Conservation (phyloP, 1,140 invertebrate genomes). For the Dreissena polymorpha region DNA sequence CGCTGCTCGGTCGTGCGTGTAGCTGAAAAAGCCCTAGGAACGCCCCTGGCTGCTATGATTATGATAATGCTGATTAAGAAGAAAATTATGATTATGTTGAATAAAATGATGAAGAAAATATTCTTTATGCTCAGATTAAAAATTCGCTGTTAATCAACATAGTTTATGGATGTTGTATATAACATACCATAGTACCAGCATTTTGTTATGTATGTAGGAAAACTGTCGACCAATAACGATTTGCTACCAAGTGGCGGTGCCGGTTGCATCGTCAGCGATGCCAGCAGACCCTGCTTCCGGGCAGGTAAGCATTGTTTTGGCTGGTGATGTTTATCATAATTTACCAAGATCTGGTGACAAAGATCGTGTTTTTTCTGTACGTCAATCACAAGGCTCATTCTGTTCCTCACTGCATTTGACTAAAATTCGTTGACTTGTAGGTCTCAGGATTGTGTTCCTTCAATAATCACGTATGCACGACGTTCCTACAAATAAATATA, state of each 20-base stretch:
- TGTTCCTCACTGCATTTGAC: neutral
- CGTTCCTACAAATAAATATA: neutral
- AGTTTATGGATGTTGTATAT: no score
- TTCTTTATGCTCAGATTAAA: no score
- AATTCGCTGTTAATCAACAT: no score
- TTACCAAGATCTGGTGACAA: no score
- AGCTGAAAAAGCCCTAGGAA: no score
- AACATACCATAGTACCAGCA: no score
- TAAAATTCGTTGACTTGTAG: neutral
- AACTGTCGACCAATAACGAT: constrained; percentile 10
- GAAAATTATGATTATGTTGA: neutral
- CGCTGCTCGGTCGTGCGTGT: no score
- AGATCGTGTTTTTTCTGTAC: no score
- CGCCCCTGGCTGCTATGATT: no score
- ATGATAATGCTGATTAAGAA: neutral
- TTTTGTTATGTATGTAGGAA: neutral
- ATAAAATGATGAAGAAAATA: no score
- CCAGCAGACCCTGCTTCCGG: constrained; percentile 28
- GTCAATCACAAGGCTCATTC: no score
- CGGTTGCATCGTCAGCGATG: constrained; percentile 16
- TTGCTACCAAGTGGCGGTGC: constrained; percentile 11
- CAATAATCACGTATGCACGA: neutral
- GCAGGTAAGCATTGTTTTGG: constrained; percentile 9
- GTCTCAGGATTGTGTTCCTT: neutral
- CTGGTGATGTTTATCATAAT: no score